phyloP scores from a whole-genome alignment of 2,797 vertebrate genomes.

The Delichon dasypus region DNA sequence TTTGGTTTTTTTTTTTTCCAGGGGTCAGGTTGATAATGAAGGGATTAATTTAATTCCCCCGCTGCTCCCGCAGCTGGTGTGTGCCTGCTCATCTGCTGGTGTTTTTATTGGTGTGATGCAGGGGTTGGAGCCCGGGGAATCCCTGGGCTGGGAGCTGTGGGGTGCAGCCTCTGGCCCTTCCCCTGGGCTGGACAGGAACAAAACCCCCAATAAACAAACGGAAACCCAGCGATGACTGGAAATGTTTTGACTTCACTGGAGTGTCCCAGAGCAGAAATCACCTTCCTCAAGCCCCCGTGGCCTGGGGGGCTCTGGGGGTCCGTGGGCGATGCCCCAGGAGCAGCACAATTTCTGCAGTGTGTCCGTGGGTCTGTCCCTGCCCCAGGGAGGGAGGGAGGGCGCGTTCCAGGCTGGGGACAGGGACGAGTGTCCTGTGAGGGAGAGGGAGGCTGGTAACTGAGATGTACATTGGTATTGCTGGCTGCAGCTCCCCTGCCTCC shows the following conservation, averaged over 20 bases:
- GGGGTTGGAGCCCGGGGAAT: not conserved
- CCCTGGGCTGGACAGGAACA: not conserved
- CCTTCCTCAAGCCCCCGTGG: accelerated
- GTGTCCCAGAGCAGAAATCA: not conserved
- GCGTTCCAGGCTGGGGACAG: not conserved
- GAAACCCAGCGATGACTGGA: not conserved
- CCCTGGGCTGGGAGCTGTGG: accelerated
- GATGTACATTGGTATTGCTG: not conserved
- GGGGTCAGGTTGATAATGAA: constrained; percentile 68
- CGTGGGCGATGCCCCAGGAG: accelerated
- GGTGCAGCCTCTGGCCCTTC: not conserved
- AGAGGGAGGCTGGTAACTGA: not conserved
- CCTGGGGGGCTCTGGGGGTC: not conserved
- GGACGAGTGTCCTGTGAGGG: not conserved
- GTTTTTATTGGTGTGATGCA: constrained; percentile 42
- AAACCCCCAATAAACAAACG: not conserved
- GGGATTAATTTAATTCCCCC: constrained; percentile 64
- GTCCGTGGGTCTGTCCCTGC: not conserved
- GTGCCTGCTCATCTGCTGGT: constrained; percentile 59
- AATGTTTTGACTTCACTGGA: not conserved
- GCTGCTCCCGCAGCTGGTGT: constrained; percentile 42
- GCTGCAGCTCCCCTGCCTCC: not conserved
- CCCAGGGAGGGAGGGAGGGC: not conserved
- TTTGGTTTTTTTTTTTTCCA: constrained; percentile 41
- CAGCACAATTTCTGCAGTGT: accelerated